A percentile compares a stretch with the other conserved stretches of the same genome.
Evolutionary conservation across 2,888 invertebrate genomes (phyloP).

Genomic region (Drosophila meridiana): DNA sequence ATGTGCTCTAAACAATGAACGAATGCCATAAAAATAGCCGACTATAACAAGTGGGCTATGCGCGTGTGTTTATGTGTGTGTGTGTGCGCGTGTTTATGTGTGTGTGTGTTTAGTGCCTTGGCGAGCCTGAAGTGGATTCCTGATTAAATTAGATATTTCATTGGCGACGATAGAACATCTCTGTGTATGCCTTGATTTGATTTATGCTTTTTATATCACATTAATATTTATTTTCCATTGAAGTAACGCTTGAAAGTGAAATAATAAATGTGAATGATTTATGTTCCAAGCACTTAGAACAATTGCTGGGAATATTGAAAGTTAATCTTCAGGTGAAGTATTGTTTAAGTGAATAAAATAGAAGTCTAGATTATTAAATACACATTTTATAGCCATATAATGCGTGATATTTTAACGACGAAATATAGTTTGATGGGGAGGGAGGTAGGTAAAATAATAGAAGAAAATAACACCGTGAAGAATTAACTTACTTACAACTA

Average conservation of each 20-base stretch:
- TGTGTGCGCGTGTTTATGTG: background rate
- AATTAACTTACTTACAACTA: too few relatives aligned
- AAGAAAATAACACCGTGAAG: too few relatives aligned
- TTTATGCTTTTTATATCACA: background rate
- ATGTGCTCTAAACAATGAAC: constrained; percentile 74
- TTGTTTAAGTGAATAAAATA: too few relatives aligned
- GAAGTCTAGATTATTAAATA: too few relatives aligned
- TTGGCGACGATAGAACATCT: background rate
- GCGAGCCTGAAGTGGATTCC: background rate
- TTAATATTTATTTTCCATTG: constrained; percentile 3
- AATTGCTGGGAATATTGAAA: background rate
- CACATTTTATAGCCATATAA: too few relatives aligned
- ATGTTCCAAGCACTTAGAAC: background rate
- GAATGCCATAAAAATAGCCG: constrained; percentile 74
- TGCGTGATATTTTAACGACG: too few relatives aligned
- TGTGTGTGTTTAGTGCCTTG: background rate
- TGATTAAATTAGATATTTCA: constrained; percentile 4
- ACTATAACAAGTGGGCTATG: constrained; percentile 37
- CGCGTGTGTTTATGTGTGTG: background rate
- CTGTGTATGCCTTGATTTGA: background rate
- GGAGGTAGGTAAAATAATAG: too few relatives aligned
- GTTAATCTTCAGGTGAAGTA: background rate
- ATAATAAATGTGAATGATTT: background rate
- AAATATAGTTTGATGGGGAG: too few relatives aligned
- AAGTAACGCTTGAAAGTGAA: background rate